These are phyloP conservation scores for Magallana gigas DNA, from an alignment of 1,140 invertebrate species.

Conservation along the genomic window DNA sequence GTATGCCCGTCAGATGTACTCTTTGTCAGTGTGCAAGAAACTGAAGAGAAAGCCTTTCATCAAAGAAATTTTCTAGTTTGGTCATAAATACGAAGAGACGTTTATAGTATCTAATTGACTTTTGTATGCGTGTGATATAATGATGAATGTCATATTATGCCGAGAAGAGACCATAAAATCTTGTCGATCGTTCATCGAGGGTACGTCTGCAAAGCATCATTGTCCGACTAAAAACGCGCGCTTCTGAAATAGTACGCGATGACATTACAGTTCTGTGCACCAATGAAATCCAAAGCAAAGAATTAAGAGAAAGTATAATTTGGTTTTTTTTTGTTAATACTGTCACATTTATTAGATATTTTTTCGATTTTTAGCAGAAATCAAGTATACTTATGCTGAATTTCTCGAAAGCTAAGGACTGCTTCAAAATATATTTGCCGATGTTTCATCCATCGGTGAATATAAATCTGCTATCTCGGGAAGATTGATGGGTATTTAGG, in stretches of 20 bases:
- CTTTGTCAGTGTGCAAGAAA: conserved; percentile 4
- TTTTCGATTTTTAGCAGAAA: too few species aligned
- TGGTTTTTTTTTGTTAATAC: too few species aligned
- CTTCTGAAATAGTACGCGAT: background rate
- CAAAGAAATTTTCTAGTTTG: conserved; percentile 7
- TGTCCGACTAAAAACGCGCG: background rate
- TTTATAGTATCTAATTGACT: conserved; percentile 41
- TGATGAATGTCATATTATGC: conserved; percentile 35
- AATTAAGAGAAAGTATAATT: too few species aligned
- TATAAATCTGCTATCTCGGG: conserved; percentile 23
- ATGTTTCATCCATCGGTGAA: background rate
- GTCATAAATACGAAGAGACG: conserved; percentile 28
- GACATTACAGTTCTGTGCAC: background rate
- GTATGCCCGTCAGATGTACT: conserved; percentile 17
- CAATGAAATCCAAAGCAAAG: background rate
- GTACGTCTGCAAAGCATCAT: conserved; percentile 18
- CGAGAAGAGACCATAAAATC: conserved; percentile 39
- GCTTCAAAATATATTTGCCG: too few species aligned
- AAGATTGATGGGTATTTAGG: conserved; percentile 41
- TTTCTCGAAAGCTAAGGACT: too few species aligned
- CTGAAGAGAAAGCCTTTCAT: conserved; percentile 10
- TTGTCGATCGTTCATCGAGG: conserved; percentile 33
- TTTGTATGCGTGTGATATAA: conserved; percentile 42
- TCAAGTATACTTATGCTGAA: too few species aligned
- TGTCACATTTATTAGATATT: too few species aligned